Evolutionary conservation across 1,140 invertebrate genomes (phyloP), one percentile per base, ranked within the genome.

Genomic region (Macrotrachela quadricornifera): DNA sequence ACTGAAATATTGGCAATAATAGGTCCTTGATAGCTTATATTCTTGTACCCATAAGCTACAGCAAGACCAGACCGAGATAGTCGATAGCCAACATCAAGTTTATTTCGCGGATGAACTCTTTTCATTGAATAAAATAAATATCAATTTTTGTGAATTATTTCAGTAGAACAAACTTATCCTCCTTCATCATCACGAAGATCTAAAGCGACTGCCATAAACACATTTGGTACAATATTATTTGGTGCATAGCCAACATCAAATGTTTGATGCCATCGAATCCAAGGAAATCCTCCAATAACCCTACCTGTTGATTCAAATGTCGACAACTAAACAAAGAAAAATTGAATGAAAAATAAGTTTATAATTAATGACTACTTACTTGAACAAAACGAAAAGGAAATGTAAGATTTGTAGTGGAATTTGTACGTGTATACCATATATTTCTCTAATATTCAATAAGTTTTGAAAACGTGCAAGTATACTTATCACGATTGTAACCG

Each of bases 361-460:
- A 1, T 15, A 12, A 14, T 11, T 39, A 36, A 2, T 15, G 40
- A 49, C 40, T 49, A 39, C 46, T 49, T 39, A 65, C 61, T 60
- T 66, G 64, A 14, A 66, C 64, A 59, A 66, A 64, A 18, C 64
- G 64, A 58, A 66, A 66, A 8, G 63, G 64, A 56, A 64, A 66
- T 10, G 15, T 45, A 13, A 14, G 17, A 43, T 58, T 53, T 12
- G 64, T 63, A 45, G 61, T 53, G 16, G 54, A 42, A 38, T 40
- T 17, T 6, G 62, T 57, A 1, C 21, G 37, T 11, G 42, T 10
- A 18, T 54, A 55, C 21, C 61, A 66, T 14, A 59, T 59, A 30
- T 40, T 0, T 46, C 64, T 57, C 64, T 64, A 66, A 51, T 62
- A 59, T 10, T 53, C 49, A 40, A 66, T 63, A 63, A 66, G 64